Evolutionary conservation across 2,888 invertebrate genomes (phyloP).

Genomic region (Euphydryas editha): DNA sequence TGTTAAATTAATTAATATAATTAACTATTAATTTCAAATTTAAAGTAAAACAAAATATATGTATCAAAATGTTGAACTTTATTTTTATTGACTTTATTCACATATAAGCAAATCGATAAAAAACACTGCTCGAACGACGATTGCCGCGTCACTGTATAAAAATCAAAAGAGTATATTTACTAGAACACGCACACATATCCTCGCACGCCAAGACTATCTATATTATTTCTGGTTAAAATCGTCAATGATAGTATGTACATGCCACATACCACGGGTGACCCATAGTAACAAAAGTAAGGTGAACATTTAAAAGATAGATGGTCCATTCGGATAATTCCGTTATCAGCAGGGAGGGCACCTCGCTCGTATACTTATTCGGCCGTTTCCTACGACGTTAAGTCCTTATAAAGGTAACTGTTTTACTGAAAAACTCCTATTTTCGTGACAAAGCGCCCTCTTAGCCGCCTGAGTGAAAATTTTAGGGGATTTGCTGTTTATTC

Average conservation of each 20-base stretch:
- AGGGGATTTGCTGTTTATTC: constrained; percentile 24
- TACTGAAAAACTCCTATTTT: constrained; percentile 77
- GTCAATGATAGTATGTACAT: constrained; percentile 31
- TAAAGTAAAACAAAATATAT: too few relatives aligned
- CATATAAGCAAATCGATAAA: too few relatives aligned
- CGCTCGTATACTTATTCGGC: constrained; percentile 78
- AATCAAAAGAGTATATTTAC: neutral
- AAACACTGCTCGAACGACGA: neutral
- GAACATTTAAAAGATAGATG: constrained; percentile 86
- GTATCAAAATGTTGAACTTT: too few relatives aligned
- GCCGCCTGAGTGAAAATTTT: constrained; percentile 70
- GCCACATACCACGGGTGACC: constrained; percentile 44
- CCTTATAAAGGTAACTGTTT: constrained; percentile 79
- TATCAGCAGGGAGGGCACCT: constrained; percentile 83
- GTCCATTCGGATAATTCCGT: constrained; percentile 87
- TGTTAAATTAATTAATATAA: too few relatives aligned
- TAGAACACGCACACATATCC: too few relatives aligned
- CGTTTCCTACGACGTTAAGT: constrained; percentile 78
- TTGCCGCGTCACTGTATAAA: neutral
- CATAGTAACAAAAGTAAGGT: constrained; percentile 78
- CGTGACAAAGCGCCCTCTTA: constrained; percentile 73
- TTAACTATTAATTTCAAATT: too few relatives aligned
- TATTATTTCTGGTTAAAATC: constrained; percentile 19
- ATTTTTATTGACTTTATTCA: too few relatives aligned
- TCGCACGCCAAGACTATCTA: neutral